These are phyloP conservation scores for Buphagus erythrorhynchus DNA, from an alignment of 2,797 vertebrate genomes.

Conservation along the genomic window DNA sequence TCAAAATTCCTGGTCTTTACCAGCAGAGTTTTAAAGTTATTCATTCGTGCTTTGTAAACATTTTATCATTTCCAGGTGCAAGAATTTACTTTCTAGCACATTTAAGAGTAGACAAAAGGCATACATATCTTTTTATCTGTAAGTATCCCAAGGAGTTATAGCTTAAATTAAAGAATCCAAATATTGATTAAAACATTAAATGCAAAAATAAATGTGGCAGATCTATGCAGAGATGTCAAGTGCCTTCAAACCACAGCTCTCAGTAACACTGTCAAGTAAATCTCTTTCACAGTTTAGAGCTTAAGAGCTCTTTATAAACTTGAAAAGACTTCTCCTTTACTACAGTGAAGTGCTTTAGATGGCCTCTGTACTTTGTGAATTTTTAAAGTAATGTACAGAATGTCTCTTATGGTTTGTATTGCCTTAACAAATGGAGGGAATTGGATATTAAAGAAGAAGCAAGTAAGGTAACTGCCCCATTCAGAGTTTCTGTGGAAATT, in stretches of 20 bases:
- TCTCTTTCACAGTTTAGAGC: constrained; percentile 4
- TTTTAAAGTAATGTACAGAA: background rate
- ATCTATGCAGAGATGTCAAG: background rate
- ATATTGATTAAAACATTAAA: constrained; percentile 46
- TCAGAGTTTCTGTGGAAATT: background rate
- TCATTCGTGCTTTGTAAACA: background rate
- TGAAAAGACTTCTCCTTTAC: constrained; percentile 7
- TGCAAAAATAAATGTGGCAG: constrained; percentile 20
- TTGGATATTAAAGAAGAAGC: background rate
- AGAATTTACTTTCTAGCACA: background rate
- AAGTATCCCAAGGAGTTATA: constrained; percentile 1
- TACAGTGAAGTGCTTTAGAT: background rate
- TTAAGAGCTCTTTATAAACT: background rate
- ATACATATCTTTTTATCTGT: background rate
- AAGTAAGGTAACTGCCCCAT: background rate
- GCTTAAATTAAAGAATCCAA: constrained; percentile 26
- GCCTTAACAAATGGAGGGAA: background rate
- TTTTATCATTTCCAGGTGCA: background rate
- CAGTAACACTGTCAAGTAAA: background rate
- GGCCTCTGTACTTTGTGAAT: background rate
- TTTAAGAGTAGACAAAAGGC: background rate
- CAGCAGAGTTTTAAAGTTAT: background rate
- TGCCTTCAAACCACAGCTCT: background rate
- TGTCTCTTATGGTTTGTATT: background rate
- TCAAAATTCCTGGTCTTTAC: background rate